Evolutionary conservation across 2,113 vertebrate species (phyloP).

Genomic region (Phrynosoma blainvillii): DNA sequence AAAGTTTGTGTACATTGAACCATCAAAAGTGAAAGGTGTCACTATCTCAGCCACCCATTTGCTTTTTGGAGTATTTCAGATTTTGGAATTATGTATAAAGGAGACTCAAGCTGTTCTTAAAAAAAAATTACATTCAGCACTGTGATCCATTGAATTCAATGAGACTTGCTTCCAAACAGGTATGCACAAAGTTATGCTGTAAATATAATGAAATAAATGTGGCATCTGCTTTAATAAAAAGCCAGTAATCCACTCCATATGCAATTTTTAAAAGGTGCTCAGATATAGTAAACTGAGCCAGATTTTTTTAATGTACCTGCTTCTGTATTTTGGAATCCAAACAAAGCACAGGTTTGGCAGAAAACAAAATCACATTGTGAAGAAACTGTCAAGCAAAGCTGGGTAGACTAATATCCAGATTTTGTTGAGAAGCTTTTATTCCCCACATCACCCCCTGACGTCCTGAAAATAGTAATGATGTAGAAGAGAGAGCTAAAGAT

Average conservation of each 20-base stretch:
- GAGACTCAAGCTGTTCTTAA: no score
- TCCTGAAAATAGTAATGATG: background rate
- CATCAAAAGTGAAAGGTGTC: no score
- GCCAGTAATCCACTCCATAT: background rate
- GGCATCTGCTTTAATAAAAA: conserved; percentile 1
- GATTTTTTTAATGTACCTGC: background rate
- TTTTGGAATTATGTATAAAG: no score
- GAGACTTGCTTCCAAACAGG: background rate
- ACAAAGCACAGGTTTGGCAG: conserved; percentile 12
- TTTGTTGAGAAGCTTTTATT: background rate
- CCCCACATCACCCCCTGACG: no score
- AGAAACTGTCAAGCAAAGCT: background rate
- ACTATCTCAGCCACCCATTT: no score
- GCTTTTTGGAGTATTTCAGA: no score
- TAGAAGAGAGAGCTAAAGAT: background rate
- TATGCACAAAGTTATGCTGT: background rate
- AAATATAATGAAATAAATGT: background rate
- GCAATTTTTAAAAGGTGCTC: background rate
- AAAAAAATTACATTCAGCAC: no score
- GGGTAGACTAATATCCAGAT: background rate
- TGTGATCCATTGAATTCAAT: background rate
- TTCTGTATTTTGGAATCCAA: background rate
- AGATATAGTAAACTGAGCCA: background rate
- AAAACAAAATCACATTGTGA: conserved; percentile 40
- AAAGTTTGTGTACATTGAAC: no score